Conservation (phyloP, 2,797 vertebrate species). For the Selene dorsalis region DNA sequence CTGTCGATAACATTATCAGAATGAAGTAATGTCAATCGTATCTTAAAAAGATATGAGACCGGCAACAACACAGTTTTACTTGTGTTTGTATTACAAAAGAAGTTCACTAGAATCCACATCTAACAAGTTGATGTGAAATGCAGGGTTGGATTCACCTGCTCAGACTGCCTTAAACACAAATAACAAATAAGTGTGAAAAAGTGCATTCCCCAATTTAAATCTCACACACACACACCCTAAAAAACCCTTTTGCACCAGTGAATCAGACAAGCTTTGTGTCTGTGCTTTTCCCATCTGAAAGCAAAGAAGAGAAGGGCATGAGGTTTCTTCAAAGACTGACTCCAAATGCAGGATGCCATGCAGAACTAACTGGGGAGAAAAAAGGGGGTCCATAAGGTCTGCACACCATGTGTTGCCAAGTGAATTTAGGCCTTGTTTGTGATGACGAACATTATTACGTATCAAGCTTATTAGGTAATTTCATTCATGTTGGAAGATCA, state of each 20-base stretch:
- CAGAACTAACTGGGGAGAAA: constrained; percentile 33
- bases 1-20: neutral
- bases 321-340: constrained; percentile 24
- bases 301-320: constrained; percentile 19
- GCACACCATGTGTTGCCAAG: neutral
- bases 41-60: too few relatives aligned
- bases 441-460: neutral
- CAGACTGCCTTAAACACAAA: too few relatives aligned
- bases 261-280: constrained; percentile 12
- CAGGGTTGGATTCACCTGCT: neutral
- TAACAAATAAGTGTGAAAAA: neutral
- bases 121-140: neutral
- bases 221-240: neutral
- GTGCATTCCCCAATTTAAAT: neutral
- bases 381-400: constrained; percentile 17
- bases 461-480: neutral
- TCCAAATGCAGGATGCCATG: constrained; percentile 33
- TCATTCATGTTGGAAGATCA: neutral
- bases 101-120: neutral
- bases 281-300: constrained; percentile 3
- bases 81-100: neutral
- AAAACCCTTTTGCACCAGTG: constrained; percentile 15
- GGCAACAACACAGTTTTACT: neutral
- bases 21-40: neutral
- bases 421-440: neutral